phyloP scores from a whole-genome alignment of 2,113 vertebrate genomes.

The Amazona vittata region DNA sequence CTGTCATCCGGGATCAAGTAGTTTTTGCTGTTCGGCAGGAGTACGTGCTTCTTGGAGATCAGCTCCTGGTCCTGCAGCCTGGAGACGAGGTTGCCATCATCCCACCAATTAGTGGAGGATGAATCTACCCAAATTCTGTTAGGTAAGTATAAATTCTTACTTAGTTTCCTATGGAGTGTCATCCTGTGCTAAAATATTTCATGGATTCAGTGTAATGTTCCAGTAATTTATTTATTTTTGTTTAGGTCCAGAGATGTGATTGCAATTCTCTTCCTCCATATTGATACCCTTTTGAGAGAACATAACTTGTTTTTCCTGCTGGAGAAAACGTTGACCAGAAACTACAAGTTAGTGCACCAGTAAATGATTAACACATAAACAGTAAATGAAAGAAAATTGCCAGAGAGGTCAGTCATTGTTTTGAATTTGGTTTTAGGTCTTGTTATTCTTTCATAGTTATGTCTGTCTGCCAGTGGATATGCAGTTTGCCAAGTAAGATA shows the following conservation, averaged over 20 bases:
- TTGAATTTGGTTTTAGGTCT: background rate
- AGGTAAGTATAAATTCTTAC: slow-evolving; percentile 32
- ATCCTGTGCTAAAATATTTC: background rate
- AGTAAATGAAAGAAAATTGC: background rate
- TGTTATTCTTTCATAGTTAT: background rate
- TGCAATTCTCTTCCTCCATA: background rate
- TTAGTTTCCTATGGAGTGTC: background rate
- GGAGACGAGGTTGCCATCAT: slow-evolving; percentile 95
- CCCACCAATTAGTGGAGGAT: slow-evolving; percentile 94
- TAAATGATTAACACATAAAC: background rate
- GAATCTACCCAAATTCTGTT: background rate
- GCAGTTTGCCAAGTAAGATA: background rate
- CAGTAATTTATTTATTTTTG: background rate
- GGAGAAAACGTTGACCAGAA: background rate
- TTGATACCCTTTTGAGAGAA: background rate
- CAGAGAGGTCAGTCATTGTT: background rate
- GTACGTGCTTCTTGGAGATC: slow-evolving; percentile 87
- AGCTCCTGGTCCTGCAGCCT: slow-evolving; percentile 78
- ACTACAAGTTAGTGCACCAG: background rate
- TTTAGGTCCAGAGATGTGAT: background rate
- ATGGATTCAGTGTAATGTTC: background rate
- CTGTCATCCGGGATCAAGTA: slow-evolving; percentile 81
- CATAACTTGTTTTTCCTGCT: background rate
- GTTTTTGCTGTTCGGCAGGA: slow-evolving; percentile 89
- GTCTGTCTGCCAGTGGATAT: background rate